A percentile compares a stretch with the other conserved stretches of the same genome.
These are phyloP conservation scores for Porphyrio hochstetteri DNA, from an alignment of 2,113 vertebrate genomes.

Conservation along the genomic window DNA sequence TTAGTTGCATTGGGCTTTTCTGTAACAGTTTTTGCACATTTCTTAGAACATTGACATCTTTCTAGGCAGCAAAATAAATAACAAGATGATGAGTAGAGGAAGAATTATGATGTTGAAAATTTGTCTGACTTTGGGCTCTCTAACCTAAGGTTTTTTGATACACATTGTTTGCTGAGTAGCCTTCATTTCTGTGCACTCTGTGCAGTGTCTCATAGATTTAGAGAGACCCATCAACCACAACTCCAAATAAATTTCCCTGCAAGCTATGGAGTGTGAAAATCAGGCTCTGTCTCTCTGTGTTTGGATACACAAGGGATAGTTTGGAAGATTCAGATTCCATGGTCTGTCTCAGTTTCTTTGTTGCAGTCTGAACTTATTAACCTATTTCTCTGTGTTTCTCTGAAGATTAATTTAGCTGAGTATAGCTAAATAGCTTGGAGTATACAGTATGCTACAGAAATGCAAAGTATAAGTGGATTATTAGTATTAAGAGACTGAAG, in stretches of 20 bases:
- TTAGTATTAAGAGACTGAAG: slow-evolving; percentile 17
- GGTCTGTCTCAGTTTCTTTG: slow-evolving; percentile 11
- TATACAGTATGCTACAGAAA: background rate
- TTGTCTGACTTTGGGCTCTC: background rate
- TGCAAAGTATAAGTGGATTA: slow-evolving; percentile 1
- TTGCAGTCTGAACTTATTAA: background rate
- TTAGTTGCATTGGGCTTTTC: background rate
- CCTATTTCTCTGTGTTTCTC: background rate
- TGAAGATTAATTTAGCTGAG: background rate
- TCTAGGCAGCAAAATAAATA: background rate
- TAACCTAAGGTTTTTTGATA: background rate
- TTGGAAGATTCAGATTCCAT: slow-evolving; percentile 28
- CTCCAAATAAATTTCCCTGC: slow-evolving; percentile 15
- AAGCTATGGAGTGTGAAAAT: background rate
- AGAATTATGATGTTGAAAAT: background rate
- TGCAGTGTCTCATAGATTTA: background rate
- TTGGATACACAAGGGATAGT: background rate
- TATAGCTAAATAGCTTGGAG: background rate
- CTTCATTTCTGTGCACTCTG: background rate
- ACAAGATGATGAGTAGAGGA: background rate
- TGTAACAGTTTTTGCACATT: background rate
- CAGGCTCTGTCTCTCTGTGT: background rate
- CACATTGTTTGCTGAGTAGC: background rate
- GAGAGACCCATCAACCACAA: background rate
- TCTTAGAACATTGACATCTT: background rate